phyloP scores from a whole-genome alignment of 2,797 vertebrate species.

The Helostoma temminkii region DNA sequence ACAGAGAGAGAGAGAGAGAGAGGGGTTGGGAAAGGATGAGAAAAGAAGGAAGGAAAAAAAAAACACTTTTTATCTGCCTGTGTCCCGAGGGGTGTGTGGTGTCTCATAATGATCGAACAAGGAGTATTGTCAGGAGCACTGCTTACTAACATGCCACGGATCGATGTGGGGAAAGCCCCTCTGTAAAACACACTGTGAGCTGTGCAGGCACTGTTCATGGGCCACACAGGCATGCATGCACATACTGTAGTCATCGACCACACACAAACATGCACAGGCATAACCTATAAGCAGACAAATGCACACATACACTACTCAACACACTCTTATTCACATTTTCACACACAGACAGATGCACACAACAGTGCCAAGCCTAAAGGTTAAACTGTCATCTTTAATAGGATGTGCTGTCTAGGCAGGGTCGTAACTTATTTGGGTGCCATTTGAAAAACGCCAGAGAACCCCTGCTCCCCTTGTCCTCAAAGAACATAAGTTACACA shows the following conservation, averaged over 20 bases:
- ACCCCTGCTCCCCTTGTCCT: constrained; percentile 67
- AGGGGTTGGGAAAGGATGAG: constrained; percentile 49
- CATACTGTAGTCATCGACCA: constrained; percentile 41
- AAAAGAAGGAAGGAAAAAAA: constrained; percentile 40
- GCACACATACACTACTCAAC: constrained; percentile 15
- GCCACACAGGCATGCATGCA: constrained; percentile 32
- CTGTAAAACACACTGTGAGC: constrained; percentile 75
- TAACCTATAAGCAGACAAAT: constrained; percentile 47
- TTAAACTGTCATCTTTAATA: constrained; percentile 83
- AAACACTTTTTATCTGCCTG: constrained; percentile 68
- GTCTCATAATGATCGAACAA: constrained; percentile 81
- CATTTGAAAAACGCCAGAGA: constrained; percentile 76
- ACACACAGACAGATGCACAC: constrained; percentile 41
- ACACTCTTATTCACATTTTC: constrained; percentile 27
- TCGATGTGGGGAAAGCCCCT: constrained; percentile 78
- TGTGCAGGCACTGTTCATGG: constrained; percentile 26
- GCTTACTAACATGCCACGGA: constrained; percentile 80
- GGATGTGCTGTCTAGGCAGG: constrained; percentile 74
- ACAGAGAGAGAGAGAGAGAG: constrained; percentile 48
- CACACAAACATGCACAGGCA: constrained; percentile 39
- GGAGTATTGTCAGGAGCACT: constrained; percentile 80
- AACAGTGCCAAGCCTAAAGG: constrained; percentile 74
- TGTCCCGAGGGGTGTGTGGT: constrained; percentile 68
- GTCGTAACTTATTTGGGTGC: constrained; percentile 80
- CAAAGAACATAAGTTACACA: constrained; percentile 77